Evolutionary conservation across 2,113 vertebrate species (phyloP).

Genomic region (Porphyrio hochstetteri): DNA sequence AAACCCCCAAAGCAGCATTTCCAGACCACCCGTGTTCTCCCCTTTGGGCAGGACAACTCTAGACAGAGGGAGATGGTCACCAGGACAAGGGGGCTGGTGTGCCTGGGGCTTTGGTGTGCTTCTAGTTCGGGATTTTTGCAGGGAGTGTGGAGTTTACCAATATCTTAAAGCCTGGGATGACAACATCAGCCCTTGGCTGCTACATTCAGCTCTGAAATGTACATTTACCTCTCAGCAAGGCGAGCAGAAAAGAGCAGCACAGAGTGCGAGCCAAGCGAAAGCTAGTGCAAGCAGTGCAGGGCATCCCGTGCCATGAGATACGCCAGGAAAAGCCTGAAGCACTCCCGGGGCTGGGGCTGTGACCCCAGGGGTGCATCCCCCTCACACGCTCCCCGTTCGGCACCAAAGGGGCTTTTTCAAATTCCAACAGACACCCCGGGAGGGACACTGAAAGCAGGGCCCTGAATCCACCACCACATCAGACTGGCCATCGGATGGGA

Average conservation of each 20-base stretch:
- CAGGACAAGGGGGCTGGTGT: not conserved
- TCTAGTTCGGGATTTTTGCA: too few species aligned
- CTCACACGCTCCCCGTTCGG: not conserved
- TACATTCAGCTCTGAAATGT: rapidly evolving
- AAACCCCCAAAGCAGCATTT: not conserved
- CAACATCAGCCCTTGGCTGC: not conserved
- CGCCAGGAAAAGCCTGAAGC: not conserved
- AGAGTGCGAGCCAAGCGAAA: not conserved
- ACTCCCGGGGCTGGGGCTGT: not conserved
- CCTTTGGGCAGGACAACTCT: not conserved
- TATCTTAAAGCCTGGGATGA: not conserved
- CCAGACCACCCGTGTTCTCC: not conserved
- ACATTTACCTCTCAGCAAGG: not conserved
- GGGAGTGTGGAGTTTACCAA: not conserved
- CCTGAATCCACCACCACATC: rapidly evolving
- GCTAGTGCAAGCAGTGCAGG: not conserved
- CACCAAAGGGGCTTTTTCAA: not conserved
- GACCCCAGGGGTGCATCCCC: not conserved
- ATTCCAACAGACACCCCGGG: not conserved
- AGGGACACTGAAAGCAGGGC: too few species aligned
- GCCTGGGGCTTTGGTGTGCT: too few species aligned
- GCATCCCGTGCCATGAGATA: rapidly evolving
- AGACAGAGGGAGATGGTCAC: not conserved
- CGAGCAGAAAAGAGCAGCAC: too few species aligned
- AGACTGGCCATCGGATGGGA: rapidly evolving